Conservation (phyloP, 2,113 vertebrate genomes). For the Terrapene triunguis region DNA sequence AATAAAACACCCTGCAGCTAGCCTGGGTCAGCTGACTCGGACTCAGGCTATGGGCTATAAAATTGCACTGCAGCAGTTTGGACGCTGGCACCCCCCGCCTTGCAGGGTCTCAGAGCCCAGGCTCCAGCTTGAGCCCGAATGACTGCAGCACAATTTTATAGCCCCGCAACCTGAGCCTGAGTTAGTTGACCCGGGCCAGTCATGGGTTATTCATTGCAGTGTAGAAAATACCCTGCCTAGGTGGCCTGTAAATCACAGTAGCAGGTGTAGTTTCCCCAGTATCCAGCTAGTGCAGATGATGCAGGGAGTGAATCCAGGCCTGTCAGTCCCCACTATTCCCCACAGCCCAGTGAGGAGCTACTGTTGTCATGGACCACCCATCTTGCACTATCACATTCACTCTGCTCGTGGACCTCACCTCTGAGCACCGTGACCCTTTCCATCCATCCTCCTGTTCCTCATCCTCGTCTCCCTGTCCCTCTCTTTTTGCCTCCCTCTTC, state of each 20-base stretch:
- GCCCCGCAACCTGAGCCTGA: neutral
- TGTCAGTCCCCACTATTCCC: neutral
- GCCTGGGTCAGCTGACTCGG: neutral
- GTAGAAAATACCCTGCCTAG: neutral
- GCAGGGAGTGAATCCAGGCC: neutral
- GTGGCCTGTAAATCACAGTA: neutral
- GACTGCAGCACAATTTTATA: neutral
- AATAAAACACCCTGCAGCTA: neutral
- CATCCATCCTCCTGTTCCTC: neutral
- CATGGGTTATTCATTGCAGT: neutral
- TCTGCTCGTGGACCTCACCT: neutral
- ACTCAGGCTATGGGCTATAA: neutral
- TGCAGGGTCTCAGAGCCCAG: neutral
- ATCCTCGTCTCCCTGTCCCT: neutral
- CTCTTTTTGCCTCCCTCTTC: neutral
- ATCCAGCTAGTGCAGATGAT: neutral
- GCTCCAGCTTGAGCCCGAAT: neutral
- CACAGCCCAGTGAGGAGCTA: neutral
- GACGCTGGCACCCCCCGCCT: rapidly evolving
- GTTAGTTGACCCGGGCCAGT: neutral
- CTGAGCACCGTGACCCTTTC: neutral
- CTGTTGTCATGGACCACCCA: neutral
- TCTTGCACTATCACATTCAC: neutral
- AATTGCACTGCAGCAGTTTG: neutral
- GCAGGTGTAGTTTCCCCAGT: neutral